Evolutionary conservation across 2,888 invertebrate genomes (phyloP), one percentile per base, ranked within the genome.

Genomic region (Tinea pellionella): DNA sequence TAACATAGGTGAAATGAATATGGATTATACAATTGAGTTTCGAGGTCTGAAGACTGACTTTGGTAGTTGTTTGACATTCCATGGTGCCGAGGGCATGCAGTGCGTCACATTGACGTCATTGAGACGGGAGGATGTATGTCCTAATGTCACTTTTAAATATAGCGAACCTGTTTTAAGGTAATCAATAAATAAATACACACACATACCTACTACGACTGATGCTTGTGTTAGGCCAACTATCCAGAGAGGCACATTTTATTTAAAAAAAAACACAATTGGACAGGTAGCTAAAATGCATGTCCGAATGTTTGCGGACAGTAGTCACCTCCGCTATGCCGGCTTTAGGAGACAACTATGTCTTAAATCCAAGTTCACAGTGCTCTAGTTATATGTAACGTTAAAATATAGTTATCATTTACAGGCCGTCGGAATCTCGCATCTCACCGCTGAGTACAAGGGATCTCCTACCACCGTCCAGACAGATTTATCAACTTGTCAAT

Each of bases 401-500:
- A 32, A 1, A 30, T n/a, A n/a, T n/a, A n/a, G n/a, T 37, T 12
- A 13, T n/a, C 9, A 9, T 47, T 53, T 24, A 24, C 78, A 96
- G 96, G 73, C 96, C 97, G 0, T 83, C 85, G 2, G 97, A 97
- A 63, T 87, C 92, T 0, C 97, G 96, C 81, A 86, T 98, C 42
- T 78, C 89, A 24, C 94, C 97, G 12, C 80, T 98, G 61, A 92
- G 93, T 9, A 79, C 84, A 0, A 90, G 98, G 56, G 98, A 99
- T 81, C 88, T 95, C 56, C 92, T 98, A 65, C 96, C 96, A 19
- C 93, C 94, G 9, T 91, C 92, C 53, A 88, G 97, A 60, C 97
- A 97, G 81, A 96, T 98, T 67, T 98, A 97, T 80, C 95, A 96
- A 73, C 89, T 98, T 60, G 86, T 95, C 66, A 89, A 98, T 66